These are phyloP conservation scores for Hecatera dysodea DNA, from an alignment of 2,888 invertebrate species.

Conservation along the genomic window DNA sequence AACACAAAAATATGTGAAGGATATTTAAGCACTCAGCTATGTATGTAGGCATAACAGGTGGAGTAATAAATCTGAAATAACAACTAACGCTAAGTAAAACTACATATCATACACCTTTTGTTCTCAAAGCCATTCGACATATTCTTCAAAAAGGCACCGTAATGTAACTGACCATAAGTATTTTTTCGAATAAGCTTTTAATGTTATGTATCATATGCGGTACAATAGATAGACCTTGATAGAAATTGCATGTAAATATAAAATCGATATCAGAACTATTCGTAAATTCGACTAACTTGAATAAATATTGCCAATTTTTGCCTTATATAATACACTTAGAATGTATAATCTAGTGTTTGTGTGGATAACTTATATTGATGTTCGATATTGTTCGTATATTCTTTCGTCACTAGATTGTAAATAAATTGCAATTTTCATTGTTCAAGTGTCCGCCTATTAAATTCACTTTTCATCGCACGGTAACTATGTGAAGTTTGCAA, in stretches of 20 bases:
- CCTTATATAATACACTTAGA: conserved; percentile 60
- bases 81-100: conserved; percentile 9
- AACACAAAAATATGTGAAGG: neutral
- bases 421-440: conserved; percentile 40
- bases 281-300: conserved; percentile 47
- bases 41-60: neutral
- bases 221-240: conserved; percentile 31
- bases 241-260: conserved; percentile 44
- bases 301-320: conserved; percentile 63
- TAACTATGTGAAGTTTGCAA: conserved; percentile 36
- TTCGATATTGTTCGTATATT: conserved; percentile 26
- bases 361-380: conserved; percentile 25
- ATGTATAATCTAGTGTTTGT: conserved; percentile 44
- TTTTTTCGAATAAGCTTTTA: conserved; percentile 51
- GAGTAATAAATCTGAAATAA: neutral
- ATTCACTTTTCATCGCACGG: conserved; percentile 35
- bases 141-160: conserved; percentile 16
- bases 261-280: conserved; percentile 40
- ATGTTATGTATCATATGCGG: conserved; percentile 36
- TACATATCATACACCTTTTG: conserved; percentile 31
- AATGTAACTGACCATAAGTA: conserved; percentile 33
- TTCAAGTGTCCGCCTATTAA: conserved; percentile 52
- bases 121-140: conserved; percentile 15
- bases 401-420: conserved; percentile 27
- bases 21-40: neutral